Evolutionary conservation across 2,888 invertebrate genomes (phyloP), one percentile per base, ranked within the genome.

Genomic region (Monopis laevigella): DNA sequence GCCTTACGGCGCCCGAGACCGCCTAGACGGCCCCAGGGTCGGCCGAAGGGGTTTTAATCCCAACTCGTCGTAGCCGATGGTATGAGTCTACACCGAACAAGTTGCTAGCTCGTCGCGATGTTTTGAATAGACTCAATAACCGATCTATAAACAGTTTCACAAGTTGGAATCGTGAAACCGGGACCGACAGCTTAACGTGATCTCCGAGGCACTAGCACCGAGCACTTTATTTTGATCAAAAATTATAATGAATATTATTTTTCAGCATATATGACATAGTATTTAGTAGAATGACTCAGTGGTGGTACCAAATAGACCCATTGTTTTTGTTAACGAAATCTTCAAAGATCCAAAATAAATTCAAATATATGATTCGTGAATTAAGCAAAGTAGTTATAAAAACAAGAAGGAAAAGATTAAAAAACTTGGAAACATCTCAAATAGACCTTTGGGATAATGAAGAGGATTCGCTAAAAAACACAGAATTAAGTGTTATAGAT

Each of bases 231-330:
- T n/a, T n/a, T n/a, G 24, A 6, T 7, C 24, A 24, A 7, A 24
- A 12, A 34, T 2, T 16, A 16, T 8, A 2, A 17, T n/a, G 34
- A 13, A n/a, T 13, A 24, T 11, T 28, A 18, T 42, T 8, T 57
- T 56, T 2, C 59, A 77, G 77, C 3, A 5, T 61, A 1, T 77
- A 75, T 51, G 54, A 64, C 2, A 43, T 60, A 26, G 45, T 63
- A 1, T 75, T 73, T 46, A 48, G 59, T 8, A 59, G 74, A 46
- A 77, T 77, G 73, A 70, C 68, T 1, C 65, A 59, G 47, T 77
- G 75, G 75, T 72, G 70, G 41, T 53, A 69, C 1, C 75, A 77
- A 51, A 62, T 74, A 8, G 58, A 67, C 8, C 69, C 67, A 0
- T 39, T 70, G 0, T 77, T 60, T 46, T 59, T 67, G 62, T 11